Percentiles rank a stretch among this genome's conserved stretches.
These are phyloP conservation scores for Laticauda laticaudata DNA, from an alignment of 2,113 vertebrate genomes.

Conservation along the genomic window DNA sequence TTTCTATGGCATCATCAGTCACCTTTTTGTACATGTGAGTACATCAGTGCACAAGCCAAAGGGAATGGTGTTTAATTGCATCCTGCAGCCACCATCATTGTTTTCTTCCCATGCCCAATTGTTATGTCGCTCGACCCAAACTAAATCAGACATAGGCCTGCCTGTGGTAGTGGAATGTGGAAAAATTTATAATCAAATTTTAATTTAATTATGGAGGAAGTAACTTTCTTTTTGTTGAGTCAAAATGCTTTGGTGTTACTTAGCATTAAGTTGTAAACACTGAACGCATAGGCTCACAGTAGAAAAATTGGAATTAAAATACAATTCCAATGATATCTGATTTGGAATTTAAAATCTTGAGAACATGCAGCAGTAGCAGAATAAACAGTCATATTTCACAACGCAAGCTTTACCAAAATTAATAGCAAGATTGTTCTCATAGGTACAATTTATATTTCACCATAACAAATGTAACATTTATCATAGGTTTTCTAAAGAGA, in stretches of 20 bases:
- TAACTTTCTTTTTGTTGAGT: not conserved
- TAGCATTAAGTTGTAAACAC: too few species aligned
- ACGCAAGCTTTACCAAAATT: not conserved
- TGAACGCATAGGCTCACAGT: not conserved
- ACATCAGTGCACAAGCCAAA: not conserved
- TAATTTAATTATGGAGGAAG: not conserved
- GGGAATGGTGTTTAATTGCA: not conserved
- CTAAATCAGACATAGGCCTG: not conserved
- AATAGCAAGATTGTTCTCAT: not conserved
- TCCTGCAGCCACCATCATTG: not conserved
- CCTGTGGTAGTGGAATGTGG: not conserved
- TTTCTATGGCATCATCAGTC: not conserved
- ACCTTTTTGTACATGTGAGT: not conserved
- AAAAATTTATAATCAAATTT: too few species aligned
- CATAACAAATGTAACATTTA: not conserved
- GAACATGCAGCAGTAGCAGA: not conserved
- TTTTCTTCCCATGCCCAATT: not conserved
- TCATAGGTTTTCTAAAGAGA: not conserved
- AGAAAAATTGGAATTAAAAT: not conserved
- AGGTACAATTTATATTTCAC: not conserved
- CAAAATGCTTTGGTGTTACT: not conserved
- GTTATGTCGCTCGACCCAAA: not conserved
- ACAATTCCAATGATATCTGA: not conserved
- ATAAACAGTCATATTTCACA: not conserved
- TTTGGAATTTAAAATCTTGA: not conserved